Evolutionary conservation across 2,888 invertebrate genomes (phyloP).

Genomic region (Apamea crenata): DNA sequence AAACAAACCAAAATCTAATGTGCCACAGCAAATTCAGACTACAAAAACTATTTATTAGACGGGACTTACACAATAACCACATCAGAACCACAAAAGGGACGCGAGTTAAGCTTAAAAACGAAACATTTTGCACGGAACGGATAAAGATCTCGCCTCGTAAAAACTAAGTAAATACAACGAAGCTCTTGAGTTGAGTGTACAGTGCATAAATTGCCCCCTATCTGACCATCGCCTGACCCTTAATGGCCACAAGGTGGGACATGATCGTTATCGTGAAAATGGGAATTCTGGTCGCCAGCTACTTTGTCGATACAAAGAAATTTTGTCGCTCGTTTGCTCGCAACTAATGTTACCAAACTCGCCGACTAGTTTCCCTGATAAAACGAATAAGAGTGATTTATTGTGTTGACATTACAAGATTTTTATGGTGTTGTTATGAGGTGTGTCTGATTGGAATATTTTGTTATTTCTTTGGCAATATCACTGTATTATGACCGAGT

Average conservation of each 20-base stretch:
- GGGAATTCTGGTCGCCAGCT: conserved; percentile 81
- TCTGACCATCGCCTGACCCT: conserved; percentile 88
- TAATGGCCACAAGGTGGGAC: conserved; percentile 88
- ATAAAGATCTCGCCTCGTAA: conserved; percentile 83
- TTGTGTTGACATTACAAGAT: conserved; percentile 64
- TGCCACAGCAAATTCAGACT: conserved; percentile 36
- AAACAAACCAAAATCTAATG: conserved; percentile 31
- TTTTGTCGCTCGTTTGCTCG: conserved; percentile 83
- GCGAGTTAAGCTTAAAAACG: conserved; percentile 67
- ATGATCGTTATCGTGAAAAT: conserved; percentile 87
- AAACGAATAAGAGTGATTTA: conserved; percentile 70
- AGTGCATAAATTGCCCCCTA: conserved; percentile 88
- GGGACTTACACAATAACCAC: conserved; percentile 62
- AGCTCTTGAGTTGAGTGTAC: conserved; percentile 85
- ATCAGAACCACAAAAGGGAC: conserved; percentile 65
- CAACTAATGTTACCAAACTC: conserved; percentile 74
- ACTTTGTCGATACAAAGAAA: conserved; percentile 86
- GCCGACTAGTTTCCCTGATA: conserved; percentile 65
- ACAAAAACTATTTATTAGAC: conserved; percentile 50
- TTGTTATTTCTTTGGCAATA: conserved; percentile 32
- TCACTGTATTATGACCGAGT: conserved; percentile 5
- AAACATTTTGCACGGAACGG: conserved; percentile 80
- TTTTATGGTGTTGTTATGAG: conserved; percentile 57
- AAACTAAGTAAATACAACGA: conserved; percentile 83
- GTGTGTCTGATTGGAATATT: conserved; percentile 48